Conservation (phyloP, 2,888 invertebrate species). For the Thymelicus sylvestris region DNA sequence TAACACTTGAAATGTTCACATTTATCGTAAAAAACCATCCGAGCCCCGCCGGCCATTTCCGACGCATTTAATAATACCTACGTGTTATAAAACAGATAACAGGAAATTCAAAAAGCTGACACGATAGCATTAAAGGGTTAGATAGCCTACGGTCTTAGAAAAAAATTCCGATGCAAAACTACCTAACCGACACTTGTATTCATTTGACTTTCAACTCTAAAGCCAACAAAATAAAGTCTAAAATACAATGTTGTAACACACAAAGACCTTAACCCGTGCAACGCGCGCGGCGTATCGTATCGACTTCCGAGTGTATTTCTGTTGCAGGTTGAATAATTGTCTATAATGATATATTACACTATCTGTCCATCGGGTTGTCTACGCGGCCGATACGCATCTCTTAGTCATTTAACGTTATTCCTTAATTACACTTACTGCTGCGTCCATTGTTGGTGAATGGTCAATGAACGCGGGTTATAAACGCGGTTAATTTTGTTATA, state of each 20-base stretch:
- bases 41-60: slow-evolving; percentile 39
- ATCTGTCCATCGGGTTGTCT: slow-evolving; percentile 54
- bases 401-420: slow-evolving; percentile 46
- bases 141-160: slow-evolving; percentile 40
- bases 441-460: slow-evolving; percentile 24
- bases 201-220: slow-evolving; percentile 6
- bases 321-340: slow-evolving; percentile 49
- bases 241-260: slow-evolving; percentile 3
- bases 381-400: slow-evolving; percentile 51
- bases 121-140: slow-evolving; percentile 45
- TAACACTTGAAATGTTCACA: slow-evolving; percentile 36
- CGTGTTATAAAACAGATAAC: slow-evolving; percentile 52
- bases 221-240: slow-evolving; percentile 4
- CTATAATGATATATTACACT: slow-evolving; percentile 58
- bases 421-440: slow-evolving; percentile 44
- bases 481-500: background rate
- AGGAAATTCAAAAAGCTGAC: slow-evolving; percentile 49
- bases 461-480: slow-evolving; percentile 17
- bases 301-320: slow-evolving; percentile 44
- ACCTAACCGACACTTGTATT: background rate
- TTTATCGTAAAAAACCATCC: slow-evolving; percentile 25
- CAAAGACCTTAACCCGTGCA: slow-evolving; percentile 42
- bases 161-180: slow-evolving; percentile 16
- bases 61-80: slow-evolving; percentile 42
- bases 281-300: slow-evolving; percentile 43